Base-by-base conservation (phyloP, 2,113 vertebrate genomes). In the Nannospalax galili region DNA sequence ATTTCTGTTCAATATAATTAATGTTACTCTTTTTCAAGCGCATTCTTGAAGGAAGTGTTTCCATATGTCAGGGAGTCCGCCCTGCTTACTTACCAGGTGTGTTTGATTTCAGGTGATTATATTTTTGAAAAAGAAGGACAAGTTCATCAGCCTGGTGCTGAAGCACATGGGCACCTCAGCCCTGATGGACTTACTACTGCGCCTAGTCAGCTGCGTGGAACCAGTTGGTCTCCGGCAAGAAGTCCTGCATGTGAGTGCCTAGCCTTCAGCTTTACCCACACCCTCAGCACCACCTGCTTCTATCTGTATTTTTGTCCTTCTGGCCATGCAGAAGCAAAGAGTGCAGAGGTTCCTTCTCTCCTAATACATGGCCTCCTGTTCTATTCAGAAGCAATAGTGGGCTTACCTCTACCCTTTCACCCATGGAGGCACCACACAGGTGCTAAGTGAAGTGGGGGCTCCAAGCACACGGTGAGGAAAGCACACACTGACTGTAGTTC, bases 141-240 rank as follows among this genome's bases (percentile, higher is more conserved):
- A 98, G 58, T 99, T 99, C 80, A 98, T 99, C 62, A 98, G 98
- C 97, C 98, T 99, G 98, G 99, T 99, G 98, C 98, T 99, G 82
- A 99, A 99, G 98, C 99, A 99, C 95, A 99, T 99, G 1, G 99
- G 99, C 74, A 99, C 99, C 5, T 99, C 99, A 0, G 99, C 99
- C 52, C 99, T 99, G 99, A 99, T 99, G 99, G 99, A 99, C 97
- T 98, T 99, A 75, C 98, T 99, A 91, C 98, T 99, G 84, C 99
- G 99, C 26, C 99, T 99, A 37, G 99, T 99, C 98, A 99, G 99
- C 98, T 99, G 99, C 15, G 99, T 99, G 98, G 99, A 99, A 98
- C 99, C 99, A 0, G 98, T 98, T 0, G 97, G 98, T 3, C 98
- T 99, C 30, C 99, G 99, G 92, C 99, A 99, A 97, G 99, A 99